Conservation (phyloP, 1,140 invertebrate species). For the Glossosoma conforme region DNA sequence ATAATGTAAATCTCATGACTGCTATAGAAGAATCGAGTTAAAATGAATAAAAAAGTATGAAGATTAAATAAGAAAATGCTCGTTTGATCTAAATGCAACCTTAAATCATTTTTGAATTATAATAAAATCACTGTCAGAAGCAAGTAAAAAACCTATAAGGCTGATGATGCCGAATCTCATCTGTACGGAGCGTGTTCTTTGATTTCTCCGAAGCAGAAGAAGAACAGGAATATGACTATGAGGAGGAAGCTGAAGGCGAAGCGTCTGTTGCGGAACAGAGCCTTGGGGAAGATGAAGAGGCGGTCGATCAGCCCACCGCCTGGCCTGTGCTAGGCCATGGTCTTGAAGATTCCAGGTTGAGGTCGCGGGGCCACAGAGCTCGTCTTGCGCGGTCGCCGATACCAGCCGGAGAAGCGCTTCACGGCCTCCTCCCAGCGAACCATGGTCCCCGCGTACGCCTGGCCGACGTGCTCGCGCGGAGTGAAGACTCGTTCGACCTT, state of each 20-base stretch:
- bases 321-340: slow-evolving; percentile 17
- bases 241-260: background rate
- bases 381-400: slow-evolving; percentile 34
- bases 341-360: slow-evolving; percentile 13
- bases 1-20: no score
- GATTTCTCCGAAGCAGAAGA: slow-evolving; percentile 6
- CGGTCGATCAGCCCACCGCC: slow-evolving; percentile 8
- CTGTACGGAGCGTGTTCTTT: slow-evolving; percentile 1
- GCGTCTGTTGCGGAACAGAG: background rate
- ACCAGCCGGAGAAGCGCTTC: slow-evolving; percentile 64
- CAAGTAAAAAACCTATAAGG: no score
- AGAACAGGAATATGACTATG: slow-evolving; percentile 1
- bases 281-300: slow-evolving; percentile 15
- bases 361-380: slow-evolving; percentile 17
- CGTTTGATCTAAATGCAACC: slow-evolving; percentile 31
- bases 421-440: slow-evolving; percentile 64
- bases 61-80: no score
- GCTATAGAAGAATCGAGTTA: no score
- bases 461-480: slow-evolving; percentile 48
- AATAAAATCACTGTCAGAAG: background rate
- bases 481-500: slow-evolving; percentile 58
- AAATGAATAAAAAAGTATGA: no score
- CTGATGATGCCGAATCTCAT: slow-evolving; percentile 6
- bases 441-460: slow-evolving; percentile 45
- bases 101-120: slow-evolving; percentile 28